phyloP scores from a whole-genome alignment of 2,797 vertebrate genomes.

The Xiphophorus birchmanni region DNA sequence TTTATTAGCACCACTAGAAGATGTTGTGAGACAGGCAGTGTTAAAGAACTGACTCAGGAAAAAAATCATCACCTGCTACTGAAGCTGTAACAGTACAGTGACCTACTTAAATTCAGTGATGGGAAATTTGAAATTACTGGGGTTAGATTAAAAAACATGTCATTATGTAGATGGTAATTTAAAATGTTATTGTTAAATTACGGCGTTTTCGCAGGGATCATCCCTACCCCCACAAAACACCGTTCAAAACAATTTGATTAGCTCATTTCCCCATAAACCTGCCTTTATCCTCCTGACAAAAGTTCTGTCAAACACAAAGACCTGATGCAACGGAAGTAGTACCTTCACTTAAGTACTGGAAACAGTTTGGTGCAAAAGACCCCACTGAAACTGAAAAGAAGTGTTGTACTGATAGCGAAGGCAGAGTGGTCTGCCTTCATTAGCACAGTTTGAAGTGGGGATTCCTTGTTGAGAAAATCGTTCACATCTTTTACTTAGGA shows the following conservation, averaged over 20 bases:
- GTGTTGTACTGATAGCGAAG: not conserved
- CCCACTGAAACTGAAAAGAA: slow-evolving; percentile 38
- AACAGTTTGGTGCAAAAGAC: not conserved
- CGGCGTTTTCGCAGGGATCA: not conserved
- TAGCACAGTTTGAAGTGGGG: slow-evolving; percentile 11
- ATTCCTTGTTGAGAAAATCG: slow-evolving; percentile 18
- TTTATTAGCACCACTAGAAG: not conserved
- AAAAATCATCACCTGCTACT: not conserved
- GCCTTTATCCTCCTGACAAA: not conserved
- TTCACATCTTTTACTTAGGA: not conserved
- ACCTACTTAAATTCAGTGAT: not conserved
- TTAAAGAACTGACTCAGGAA: not conserved
- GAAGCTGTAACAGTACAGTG: not conserved
- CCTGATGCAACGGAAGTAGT: not conserved
- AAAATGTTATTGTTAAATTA: not conserved
- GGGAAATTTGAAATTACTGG: not conserved
- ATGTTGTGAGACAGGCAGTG: not conserved
- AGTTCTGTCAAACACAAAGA: not conserved
- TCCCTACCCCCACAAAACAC: too few species aligned
- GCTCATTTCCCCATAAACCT: not conserved
- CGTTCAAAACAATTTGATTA: too few species aligned
- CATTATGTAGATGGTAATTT: not conserved
- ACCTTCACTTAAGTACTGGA: not conserved
- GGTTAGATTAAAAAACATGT: not conserved
- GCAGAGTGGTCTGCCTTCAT: slow-evolving; percentile 30